Evolutionary conservation across 92 coral and sea anemone species (phyloP).

Genomic region (Palythoa caribaeorum): DNA sequence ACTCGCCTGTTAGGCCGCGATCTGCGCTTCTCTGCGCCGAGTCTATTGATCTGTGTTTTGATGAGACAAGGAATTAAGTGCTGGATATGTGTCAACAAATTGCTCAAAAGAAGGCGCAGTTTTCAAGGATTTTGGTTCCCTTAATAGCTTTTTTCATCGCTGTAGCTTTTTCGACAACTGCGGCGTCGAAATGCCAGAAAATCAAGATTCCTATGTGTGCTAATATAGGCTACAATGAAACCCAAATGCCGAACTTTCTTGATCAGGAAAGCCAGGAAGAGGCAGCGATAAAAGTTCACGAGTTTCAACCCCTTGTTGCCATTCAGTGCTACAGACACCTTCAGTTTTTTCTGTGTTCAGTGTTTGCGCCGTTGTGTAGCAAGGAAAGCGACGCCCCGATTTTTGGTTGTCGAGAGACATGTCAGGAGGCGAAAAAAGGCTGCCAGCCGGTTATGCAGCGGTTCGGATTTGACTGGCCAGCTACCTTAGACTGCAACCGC

Average conservation of each 20-base stretch:
- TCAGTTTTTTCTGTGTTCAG: conserved; percentile 87
- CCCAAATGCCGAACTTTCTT: conserved; percentile 91
- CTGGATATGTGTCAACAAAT: conserved; percentile 41
- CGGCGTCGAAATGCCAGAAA: conserved; percentile 78
- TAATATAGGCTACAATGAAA: conserved; percentile 91
- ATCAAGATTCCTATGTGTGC: conserved; percentile 82
- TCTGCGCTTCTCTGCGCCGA: conserved; percentile 2
- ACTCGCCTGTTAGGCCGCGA: conserved; percentile 36
- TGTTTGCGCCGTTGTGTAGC: conserved; percentile 92
- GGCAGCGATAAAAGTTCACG: conserved; percentile 77
- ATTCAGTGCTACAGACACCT: conserved; percentile 86
- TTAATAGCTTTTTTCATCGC: conserved; percentile 2
- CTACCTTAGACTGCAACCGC: conserved; percentile 76
- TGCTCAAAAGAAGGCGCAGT: not conserved
- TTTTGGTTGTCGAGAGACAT: conserved; percentile 87
- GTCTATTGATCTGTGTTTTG: conserved; percentile 40
- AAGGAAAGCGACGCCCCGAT: conserved; percentile 81
- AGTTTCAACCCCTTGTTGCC: conserved; percentile 84
- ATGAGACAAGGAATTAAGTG: conserved; percentile 32
- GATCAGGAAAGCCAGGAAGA: conserved; percentile 88
- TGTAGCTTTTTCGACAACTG: conserved; percentile 22
- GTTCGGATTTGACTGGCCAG: conserved; percentile 99
- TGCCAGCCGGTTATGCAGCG: conserved; percentile 81
- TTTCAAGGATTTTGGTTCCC: not conserved
- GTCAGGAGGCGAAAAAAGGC: conserved; percentile 87